Base-by-base conservation (phyloP, 2,113 vertebrate species). In the Callipepla californica region DNA sequence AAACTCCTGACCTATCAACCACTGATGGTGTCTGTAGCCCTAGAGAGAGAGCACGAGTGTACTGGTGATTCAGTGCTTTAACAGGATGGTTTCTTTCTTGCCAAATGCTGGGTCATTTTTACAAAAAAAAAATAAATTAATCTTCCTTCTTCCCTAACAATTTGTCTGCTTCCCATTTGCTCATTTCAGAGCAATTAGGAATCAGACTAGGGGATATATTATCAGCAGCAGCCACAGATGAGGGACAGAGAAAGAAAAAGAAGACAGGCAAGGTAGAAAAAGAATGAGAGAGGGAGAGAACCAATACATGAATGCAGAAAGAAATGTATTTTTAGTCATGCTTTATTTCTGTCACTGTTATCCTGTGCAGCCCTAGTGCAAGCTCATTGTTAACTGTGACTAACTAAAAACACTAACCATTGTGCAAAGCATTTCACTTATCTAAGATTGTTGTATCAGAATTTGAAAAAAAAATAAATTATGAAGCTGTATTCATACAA, bases 41-140 rank as follows among this genome's bases (percentile, higher is more conserved):
- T 65, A 4, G 1, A 83, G 19, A 34, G 17, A 69, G 5, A 1
- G 1, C 21, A 26, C 0, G 0, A 45, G 16, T 28, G 32, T 55
- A 32, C 7, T 32, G n/a, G 78, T 85, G 61, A 91, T 58, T 91
- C 85, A 76, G 58, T 26, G 59, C 5, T 76, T 87, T 76, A 44
- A 32, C 19, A 93, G 5, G 1, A 0, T 50, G 38, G 26, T 28
- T 17, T 85, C 9, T 50, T 83, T 13, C 14, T 13, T 3, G 3
- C 6, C 47, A 85, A 70, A 87, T 42, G 85, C 76, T 76, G 80
- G 91, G 58, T 95, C 84, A 76, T 13, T 67, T 95, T 89, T 78
- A 34, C 16, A 30, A 18, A 78, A 28, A 78, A 28, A 38, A 48
- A 28, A 53, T 53, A 77, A 51, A 85, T 47, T 25, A 32, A 11